Evolutionary conservation across 1,140 invertebrate species (phyloP).

Genomic region (Meloidogyne exigua): DNA sequence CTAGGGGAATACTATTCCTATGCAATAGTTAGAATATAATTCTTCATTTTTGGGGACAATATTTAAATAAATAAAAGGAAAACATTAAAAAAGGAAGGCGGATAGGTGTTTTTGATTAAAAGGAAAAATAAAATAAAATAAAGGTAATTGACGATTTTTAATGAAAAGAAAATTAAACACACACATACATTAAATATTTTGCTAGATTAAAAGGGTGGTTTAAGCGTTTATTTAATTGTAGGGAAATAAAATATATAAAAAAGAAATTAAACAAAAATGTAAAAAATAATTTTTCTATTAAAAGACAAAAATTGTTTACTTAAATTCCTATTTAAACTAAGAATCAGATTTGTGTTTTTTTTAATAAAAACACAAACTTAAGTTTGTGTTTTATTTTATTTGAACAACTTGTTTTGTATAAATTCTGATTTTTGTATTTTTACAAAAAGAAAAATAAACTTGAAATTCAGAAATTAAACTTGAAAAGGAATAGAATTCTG

Average conservation of each 20-base stretch:
- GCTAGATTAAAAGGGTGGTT: neutral
- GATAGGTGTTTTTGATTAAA: conserved; percentile 1
- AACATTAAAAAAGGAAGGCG: neutral
- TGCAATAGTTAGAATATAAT: neutral
- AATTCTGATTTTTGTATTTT: too few relatives aligned
- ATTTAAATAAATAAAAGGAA: neutral
- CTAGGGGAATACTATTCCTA: neutral
- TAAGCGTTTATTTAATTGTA: neutral
- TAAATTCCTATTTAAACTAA: too few relatives aligned
- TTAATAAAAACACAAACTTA: too few relatives aligned
- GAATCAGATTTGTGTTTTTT: too few relatives aligned
- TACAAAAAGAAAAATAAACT: too few relatives aligned
- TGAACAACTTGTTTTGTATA: too few relatives aligned
- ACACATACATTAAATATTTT: neutral
- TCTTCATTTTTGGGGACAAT: neutral
- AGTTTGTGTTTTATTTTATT: too few relatives aligned
- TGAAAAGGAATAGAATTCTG: too few relatives aligned
- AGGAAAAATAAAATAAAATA: neutral
- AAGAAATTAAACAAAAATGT: too few relatives aligned
- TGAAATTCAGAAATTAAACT: too few relatives aligned
- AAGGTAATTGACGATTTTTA: neutral
- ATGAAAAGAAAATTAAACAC: neutral
- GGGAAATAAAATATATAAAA: neutral
- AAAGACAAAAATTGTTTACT: too few relatives aligned
- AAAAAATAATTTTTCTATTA: too few relatives aligned